phyloP scores from a whole-genome alignment of 2,888 invertebrate species.

The Lepidocyrtinus sp. region DNA sequence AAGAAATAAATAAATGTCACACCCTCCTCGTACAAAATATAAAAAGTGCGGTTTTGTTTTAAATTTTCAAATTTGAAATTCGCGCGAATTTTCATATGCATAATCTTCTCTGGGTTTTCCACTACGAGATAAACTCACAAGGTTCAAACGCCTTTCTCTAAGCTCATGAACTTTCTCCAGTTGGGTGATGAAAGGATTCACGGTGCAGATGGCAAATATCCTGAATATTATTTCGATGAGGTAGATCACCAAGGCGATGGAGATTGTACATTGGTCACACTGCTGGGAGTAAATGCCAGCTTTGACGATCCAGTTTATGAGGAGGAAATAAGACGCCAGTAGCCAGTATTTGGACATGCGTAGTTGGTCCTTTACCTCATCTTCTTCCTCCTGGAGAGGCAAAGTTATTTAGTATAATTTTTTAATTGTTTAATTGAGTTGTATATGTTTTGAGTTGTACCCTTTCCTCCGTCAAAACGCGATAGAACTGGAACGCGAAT shows the following conservation, averaged over 20 bases:
- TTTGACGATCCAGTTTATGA: constrained; percentile 32
- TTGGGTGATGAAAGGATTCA: constrained; percentile 17
- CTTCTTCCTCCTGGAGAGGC: background rate
- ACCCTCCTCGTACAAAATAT: constrained; percentile 41
- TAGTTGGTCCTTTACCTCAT: constrained; percentile 1
- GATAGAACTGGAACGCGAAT: constrained; percentile 32
- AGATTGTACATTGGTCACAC: background rate
- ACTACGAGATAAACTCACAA: background rate
- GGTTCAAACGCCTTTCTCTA: background rate
- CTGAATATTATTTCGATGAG: constrained; percentile 32
- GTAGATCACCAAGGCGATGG: constrained; percentile 27
- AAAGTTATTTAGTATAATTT: background rate
- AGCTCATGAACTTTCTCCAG: background rate
- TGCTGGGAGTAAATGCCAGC: constrained; percentile 36
- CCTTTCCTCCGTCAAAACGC: background rate
- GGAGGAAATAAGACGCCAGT: constrained; percentile 22
- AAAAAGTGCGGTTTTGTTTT: background rate
- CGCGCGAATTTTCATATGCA: background rate
- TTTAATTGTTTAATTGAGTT: background rate
- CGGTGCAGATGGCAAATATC: background rate
- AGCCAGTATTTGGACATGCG: constrained; percentile 30
- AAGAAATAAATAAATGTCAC: background rate
- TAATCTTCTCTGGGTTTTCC: too few relatives aligned
- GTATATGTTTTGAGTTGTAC: background rate
- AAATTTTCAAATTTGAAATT: background rate